Conservation (phyloP, 2,113 vertebrate genomes). For the Daubentonia madagascariensis region DNA sequence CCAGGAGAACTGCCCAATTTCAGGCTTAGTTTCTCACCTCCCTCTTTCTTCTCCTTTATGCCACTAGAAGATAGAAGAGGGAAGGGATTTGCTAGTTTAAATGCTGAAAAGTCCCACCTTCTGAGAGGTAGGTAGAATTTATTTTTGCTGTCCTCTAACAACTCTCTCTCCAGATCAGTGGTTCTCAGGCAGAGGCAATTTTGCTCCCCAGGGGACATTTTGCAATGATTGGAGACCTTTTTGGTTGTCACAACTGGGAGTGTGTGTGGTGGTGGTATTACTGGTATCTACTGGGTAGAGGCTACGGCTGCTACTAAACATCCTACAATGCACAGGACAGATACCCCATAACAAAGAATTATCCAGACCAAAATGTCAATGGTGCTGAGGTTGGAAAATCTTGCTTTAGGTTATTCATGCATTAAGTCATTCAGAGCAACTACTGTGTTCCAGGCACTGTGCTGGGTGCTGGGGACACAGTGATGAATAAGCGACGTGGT, state of each 20-base stretch:
- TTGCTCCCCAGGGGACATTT: neutral
- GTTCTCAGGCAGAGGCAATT: neutral
- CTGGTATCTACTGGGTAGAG: neutral
- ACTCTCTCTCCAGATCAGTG: neutral
- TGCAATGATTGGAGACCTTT: neutral
- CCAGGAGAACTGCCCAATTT: neutral
- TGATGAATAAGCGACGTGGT: neutral
- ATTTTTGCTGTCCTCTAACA: neutral
- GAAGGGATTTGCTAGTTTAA: neutral
- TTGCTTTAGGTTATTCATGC: neutral
- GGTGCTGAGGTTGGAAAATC: neutral
- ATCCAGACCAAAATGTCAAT: neutral
- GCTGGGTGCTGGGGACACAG: neutral
- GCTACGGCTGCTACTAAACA: neutral
- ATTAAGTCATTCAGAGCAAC: neutral
- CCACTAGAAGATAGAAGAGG: neutral
- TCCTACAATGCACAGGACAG: neutral
- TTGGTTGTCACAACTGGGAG: neutral
- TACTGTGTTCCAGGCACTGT: neutral
- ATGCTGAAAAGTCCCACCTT: neutral
- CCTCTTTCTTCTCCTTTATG: neutral
- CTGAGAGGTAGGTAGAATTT: neutral
- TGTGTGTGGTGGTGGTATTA: neutral
- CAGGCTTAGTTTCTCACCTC: neutral
- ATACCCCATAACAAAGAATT: neutral